phyloP scores from a whole-genome alignment of 2,797 vertebrate genomes.

The Schizothorax lantsangensis region DNA sequence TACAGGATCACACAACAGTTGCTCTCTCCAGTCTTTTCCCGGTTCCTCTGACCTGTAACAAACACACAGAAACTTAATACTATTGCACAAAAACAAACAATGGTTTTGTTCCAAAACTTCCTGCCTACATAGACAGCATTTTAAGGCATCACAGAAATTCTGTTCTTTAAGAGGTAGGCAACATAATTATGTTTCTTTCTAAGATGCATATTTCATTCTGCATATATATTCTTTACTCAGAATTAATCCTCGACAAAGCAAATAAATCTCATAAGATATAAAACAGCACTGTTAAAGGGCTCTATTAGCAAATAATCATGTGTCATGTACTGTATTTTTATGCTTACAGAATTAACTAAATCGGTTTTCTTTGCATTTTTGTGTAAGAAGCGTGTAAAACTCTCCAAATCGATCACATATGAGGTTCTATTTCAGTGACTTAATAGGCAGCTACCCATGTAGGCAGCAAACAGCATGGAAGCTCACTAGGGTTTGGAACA shows the following conservation, averaged over 20 bases:
- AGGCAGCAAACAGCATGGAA: background rate
- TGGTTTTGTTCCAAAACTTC: slow-evolving; percentile 1
- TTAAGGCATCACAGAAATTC: background rate
- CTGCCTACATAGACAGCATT: background rate
- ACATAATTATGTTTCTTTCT: background rate
- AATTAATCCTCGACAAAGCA: background rate
- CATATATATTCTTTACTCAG: background rate
- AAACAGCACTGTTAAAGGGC: background rate
- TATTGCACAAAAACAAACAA: background rate
- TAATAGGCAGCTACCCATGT: background rate
- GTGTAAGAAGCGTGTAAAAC: background rate
- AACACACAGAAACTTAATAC: slow-evolving; percentile 22
- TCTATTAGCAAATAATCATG: background rate
- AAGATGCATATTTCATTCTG: slow-evolving; percentile 4
- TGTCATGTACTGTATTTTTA: background rate
- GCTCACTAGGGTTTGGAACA: slow-evolving; percentile 6
- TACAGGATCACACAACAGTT: slow-evolving; percentile 99
- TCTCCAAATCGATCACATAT: background rate
- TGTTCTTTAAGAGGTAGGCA: background rate
- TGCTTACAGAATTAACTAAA: background rate
- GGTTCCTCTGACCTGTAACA: slow-evolving; percentile 92
- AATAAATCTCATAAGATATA: background rate
- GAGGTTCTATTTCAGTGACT: background rate
- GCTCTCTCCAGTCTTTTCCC: slow-evolving; percentile 98
- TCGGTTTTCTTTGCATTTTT: background rate